These are phyloP conservation scores for Tetheella fluctuosa DNA, from an alignment of 2,888 invertebrate genomes.

Conservation along the genomic window DNA sequence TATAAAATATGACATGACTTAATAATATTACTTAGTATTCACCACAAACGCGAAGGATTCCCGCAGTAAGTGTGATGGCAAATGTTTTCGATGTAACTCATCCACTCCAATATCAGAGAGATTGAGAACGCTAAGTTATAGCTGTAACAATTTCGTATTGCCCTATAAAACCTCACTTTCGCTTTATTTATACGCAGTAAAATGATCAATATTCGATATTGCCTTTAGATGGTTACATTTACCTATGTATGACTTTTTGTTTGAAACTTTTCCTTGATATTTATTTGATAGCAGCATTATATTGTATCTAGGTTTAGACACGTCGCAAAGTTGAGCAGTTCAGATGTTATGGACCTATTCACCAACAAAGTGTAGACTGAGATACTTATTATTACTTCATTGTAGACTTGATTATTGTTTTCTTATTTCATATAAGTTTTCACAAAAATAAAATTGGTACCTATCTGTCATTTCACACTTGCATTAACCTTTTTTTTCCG, in stretches of 20 bases:
- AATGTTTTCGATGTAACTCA: slow-evolving; percentile 73
- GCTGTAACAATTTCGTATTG: slow-evolving; percentile 80
- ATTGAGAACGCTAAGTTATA: slow-evolving; percentile 77
- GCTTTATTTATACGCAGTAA: slow-evolving; percentile 80
- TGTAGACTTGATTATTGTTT: background rate
- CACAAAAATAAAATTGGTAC: slow-evolving; percentile 2
- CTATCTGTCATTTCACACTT: background rate
- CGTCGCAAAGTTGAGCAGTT: slow-evolving; percentile 22
- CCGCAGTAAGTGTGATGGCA: slow-evolving; percentile 50
- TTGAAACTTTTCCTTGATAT: slow-evolving; percentile 26
- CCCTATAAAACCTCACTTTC: slow-evolving; percentile 81
- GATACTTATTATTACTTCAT: background rate
- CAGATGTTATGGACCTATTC: background rate
- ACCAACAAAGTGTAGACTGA: background rate
- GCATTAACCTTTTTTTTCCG: slow-evolving; percentile 21
- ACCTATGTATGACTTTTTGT: slow-evolving; percentile 36
- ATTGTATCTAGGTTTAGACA: slow-evolving; percentile 17
- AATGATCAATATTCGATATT: slow-evolving; percentile 80
- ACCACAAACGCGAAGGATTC: slow-evolving; percentile 48
- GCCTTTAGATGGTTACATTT: slow-evolving; percentile 54
- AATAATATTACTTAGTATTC: slow-evolving; percentile 65
- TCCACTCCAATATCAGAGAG: slow-evolving; percentile 77
- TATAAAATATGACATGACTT: slow-evolving; percentile 28
- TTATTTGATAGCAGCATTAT: slow-evolving; percentile 23
- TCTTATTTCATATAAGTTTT: background rate